These are phyloP conservation scores for Pipistrellus nathusii DNA, from an alignment of 2,797 vertebrate genomes.

Conservation along the genomic window DNA sequence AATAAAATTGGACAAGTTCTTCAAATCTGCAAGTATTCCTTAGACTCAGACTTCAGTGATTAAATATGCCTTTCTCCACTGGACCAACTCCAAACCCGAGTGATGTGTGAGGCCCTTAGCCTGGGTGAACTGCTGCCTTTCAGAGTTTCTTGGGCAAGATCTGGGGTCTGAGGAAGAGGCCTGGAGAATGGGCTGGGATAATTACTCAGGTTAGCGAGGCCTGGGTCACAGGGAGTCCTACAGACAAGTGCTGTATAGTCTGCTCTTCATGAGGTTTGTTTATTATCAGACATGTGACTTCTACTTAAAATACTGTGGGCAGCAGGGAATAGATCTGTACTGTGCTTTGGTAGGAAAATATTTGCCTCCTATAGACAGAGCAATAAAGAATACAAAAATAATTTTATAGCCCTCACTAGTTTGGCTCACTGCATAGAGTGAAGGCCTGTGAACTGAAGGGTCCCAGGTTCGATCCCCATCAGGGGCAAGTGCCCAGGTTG, in stretches of 20 bases:
- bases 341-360: slow-evolving; percentile 24
- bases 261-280: not conserved
- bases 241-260: not conserved
- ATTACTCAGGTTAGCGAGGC: not conserved
- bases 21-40: not conserved
- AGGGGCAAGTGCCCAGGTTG: too few species aligned
- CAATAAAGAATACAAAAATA: not conserved
- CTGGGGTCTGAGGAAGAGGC: not conserved
- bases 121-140: not conserved
- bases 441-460: too few species aligned
- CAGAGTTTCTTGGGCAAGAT: not conserved
- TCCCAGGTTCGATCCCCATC: too few species aligned
- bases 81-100: not conserved
- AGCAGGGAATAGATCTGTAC: not conserved
- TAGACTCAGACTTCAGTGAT: not conserved
- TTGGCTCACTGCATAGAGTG: too few species aligned
- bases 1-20: not conserved
- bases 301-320: not conserved
- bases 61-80: not conserved
- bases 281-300: not conserved
- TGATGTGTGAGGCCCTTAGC: not conserved
- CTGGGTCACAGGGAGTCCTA: not conserved
- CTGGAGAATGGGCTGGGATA: not conserved
- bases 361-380: not conserved
- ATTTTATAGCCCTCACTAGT: not conserved